These are phyloP conservation scores for Macquaria australasica DNA, from an alignment of 2,113 vertebrate genomes.

Conservation along the genomic window DNA sequence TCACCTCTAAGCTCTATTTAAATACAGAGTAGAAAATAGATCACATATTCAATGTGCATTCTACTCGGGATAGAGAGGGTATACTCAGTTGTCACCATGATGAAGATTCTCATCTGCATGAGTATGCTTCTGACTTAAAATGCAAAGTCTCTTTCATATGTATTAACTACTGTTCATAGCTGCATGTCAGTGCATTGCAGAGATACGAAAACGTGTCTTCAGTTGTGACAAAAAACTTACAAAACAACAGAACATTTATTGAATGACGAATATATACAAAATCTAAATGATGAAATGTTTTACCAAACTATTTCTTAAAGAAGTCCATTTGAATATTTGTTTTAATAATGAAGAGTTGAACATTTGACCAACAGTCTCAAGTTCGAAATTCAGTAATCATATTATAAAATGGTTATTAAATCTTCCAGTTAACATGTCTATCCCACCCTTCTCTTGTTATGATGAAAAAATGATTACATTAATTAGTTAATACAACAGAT, in stretches of 20 bases:
- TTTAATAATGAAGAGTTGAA: no score
- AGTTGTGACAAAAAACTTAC: not conserved
- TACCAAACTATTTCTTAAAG: not conserved
- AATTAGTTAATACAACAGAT: not conserved
- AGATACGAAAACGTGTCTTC: not conserved
- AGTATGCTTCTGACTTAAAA: not conserved
- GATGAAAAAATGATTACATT: not conserved
- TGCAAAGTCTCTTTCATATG: not conserved
- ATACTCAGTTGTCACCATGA: not conserved
- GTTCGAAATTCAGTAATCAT: not conserved
- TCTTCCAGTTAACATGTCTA: not conserved
- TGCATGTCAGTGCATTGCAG: not conserved
- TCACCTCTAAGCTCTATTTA: not conserved
- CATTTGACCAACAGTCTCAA: not conserved
- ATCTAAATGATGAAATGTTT: not conserved
- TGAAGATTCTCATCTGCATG: constrained; percentile 2
- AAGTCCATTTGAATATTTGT: not conserved
- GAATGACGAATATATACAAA: not conserved
- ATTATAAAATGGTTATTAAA: not conserved
- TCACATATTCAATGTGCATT: not conserved
- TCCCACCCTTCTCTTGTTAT: not conserved
- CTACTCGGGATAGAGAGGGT: not conserved
- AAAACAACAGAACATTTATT: not conserved
- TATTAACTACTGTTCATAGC: not conserved
- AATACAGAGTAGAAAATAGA: not conserved